Base-by-base conservation (phyloP, 2,797 vertebrate species). In the Aldrovandia affinis region DNA sequence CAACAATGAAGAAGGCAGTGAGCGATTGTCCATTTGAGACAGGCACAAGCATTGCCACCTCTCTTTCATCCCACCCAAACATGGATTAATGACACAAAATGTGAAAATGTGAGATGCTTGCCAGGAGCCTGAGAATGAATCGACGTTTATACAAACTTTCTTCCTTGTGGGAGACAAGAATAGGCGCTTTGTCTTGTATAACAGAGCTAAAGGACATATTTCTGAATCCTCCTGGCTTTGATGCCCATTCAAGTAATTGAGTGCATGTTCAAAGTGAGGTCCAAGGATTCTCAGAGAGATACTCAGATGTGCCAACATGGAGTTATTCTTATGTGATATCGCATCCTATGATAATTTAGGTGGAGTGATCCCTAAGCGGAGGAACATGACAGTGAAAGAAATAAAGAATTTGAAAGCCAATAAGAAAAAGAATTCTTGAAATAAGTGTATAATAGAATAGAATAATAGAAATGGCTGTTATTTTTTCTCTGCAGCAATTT, bases 91-190 rank as follows among this genome's bases (percentile, higher is more conserved):
- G 28, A 52, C 52, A 57, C 36, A 15, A 12, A 81, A 61, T 39
- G 79, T 61, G 54, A 61, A 61, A 77, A 44, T 47, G 33, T 39
- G 28, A 33, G 25, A 52, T 12, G 22, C 52, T 6, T 65, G 80
- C 79, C 57, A 61, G 36, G 25, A 47, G 61, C 42, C 47, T 25
- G 44, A 12, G 44, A 82, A 82, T 22, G 81, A 63, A 63, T 47
- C 39, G 61, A 63, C 39, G 44, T 65, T 61, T 81, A 47, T 81
- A 61, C 65, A 81, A 81, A 57, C 80, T 81, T 81, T 50, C 59
- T 44, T 39, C 59, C 59, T 47, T 22, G 8, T 8, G 14, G 59
- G 25, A 47, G 59, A 52, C 42, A 73, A 20, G 18, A 22, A 33
- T 42, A 18, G 8, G 63, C 14, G 36, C 65, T 39, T 73, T 73